Evolutionary conservation across 1,140 invertebrate genomes (phyloP), one percentile per base, ranked within the genome.

Genomic region (Hylaeus anthracinus): DNA sequence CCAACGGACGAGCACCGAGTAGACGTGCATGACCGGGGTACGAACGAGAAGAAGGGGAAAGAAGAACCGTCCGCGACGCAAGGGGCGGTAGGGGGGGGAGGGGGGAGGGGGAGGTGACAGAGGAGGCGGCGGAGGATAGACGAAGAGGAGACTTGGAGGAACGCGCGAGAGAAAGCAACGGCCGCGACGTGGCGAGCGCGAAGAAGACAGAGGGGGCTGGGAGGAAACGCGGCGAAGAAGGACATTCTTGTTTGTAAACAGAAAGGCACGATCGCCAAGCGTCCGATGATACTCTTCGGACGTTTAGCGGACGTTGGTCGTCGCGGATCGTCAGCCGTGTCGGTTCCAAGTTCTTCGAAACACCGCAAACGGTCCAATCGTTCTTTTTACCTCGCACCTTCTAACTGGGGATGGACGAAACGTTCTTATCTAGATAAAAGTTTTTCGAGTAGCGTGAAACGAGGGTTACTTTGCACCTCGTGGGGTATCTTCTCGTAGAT

Each of bases 221-320:
- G n/a, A n/a, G 5, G 66, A 56, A 71, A 65, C 45, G 45, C 26
- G 10, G 69, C 5, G n/a, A 39, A 41, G 12, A 51, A 58, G 71
- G 3, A 73, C 53, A 15, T 67, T 79, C 72, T 84, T 89, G 87
- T 90, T 89, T 90, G 88, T 89, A 90, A 90, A 89, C 86, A 89
- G 85, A 88, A 78, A 88, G 58, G 53, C 86, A 77, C 61, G 71
- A 81, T 67, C 26, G 53, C 26, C 2, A 12, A 14, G 15, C 26
- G 14, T n/a, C 4, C 12, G 26, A 48, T 48, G 8, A 48, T 48
- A 8, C 45, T 48, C 45, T 48, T 8, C 45, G 45, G 45, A 8
- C 45, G 45, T 48, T 48, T 48, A 48, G 45, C 45, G 45, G 45
- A 48, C 45, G 45, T 48, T 6, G 45, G 4, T 12, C 26, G 43